A percentile compares a stretch with the other conserved stretches of the same genome.
Evolutionary conservation across 2,113 vertebrate genomes (phyloP).

Genomic region (Myotis yumanensis): DNA sequence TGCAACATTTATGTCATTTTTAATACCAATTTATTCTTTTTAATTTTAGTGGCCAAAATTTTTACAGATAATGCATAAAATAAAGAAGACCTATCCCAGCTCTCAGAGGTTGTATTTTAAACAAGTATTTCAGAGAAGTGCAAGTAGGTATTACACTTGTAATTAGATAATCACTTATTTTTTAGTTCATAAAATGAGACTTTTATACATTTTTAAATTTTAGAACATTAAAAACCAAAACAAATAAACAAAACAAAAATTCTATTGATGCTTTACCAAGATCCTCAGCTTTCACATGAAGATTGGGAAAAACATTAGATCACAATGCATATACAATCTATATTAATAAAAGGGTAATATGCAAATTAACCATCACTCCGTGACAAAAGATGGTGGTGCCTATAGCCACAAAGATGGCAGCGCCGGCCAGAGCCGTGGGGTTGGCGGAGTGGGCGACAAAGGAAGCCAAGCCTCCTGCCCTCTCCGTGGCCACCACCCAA

Average conservation of each 20-base stretch:
- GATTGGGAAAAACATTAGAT: background rate
- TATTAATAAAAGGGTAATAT: too few relatives aligned
- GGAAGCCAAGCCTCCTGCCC: too few relatives aligned
- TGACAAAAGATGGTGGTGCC: too few relatives aligned
- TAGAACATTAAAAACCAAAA: constrained; percentile 3
- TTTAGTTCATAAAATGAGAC: background rate
- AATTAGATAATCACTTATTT: background rate
- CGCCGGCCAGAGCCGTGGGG: too few relatives aligned
- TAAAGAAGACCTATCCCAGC: background rate
- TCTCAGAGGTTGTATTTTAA: background rate
- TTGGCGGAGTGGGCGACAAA: too few relatives aligned
- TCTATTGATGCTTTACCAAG: background rate
- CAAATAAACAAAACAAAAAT: background rate
- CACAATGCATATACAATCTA: background rate
- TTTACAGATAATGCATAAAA: background rate
- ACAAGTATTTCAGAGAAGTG: background rate
- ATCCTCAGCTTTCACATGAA: background rate
- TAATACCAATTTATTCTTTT: background rate
- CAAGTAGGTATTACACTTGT: background rate
- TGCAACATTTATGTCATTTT: background rate
- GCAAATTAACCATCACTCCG: too few relatives aligned
- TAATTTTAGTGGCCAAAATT: background rate
- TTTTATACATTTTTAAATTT: constrained; percentile 9
- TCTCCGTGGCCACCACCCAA: too few relatives aligned
- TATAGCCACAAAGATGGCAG: too few relatives aligned